Base-by-base conservation (phyloP, 2,888 invertebrate genomes). In the Athalia rosae region DNA sequence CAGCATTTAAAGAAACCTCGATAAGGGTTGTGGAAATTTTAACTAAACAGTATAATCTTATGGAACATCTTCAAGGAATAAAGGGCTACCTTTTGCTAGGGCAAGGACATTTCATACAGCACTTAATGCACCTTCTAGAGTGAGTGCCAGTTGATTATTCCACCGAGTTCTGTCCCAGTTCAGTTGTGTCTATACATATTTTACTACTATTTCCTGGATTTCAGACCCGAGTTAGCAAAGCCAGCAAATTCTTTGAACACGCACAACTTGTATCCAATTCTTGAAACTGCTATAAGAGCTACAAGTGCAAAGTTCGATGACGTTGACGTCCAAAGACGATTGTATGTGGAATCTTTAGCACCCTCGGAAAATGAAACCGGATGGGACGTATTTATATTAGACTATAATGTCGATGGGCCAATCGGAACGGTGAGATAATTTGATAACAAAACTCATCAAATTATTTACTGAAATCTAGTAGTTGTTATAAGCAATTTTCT, bases 261-360 rank as follows among this genome's bases (percentile, higher is more conserved):
- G 9, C 98, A 98, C 90, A 97, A 97, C 87, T 92, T 99, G 81
- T 94, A 95, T 77, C 94, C 95, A 78, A 95, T 97, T 86, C 91
- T 97, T 87, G 97, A 97, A 88, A 94, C 95, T 47, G 96, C 97
- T 7, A 93, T 97, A 85, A 93, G 98, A 83, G 96, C 96, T 47
- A 99, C 98, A 11, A 98, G 98, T 90, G 97, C 98, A 11, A 98
- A 98, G 91, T 97, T 94, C 90, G 98, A 98, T 87, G 97, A 97
- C 87, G 94, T 95, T 56, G 98, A 98, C 88, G 96, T 98, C 71
- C 92, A 98, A 11, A 94, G 95, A 83, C 92, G 98, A 15, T 91
- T 99, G 50, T 97, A 98, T 90, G 96, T 98, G 76, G 93, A 95
- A 83, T 91, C 96, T 41, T 89, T 95, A 63, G 92, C 86, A 41